Base-by-base conservation (phyloP, 2,888 invertebrate genomes). In the Calameuta filiformis region DNA sequence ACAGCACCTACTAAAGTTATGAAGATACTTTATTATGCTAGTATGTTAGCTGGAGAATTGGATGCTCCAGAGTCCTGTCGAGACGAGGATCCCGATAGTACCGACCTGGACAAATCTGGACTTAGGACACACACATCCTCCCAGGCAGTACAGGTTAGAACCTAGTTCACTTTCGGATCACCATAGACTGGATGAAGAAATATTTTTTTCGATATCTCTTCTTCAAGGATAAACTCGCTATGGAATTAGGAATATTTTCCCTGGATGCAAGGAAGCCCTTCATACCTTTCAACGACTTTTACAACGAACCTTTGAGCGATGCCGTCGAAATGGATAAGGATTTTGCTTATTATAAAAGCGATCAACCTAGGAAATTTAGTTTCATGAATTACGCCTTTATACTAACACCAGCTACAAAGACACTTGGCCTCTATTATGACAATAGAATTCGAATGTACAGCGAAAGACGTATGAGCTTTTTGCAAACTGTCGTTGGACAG, bases 371-470 rank as follows among this genome's bases (percentile, higher is more conserved):
- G 89, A 96, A 96, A 92, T 97, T 97, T 92, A 96, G 97, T 87
- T 98, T 98, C 92, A 96, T 98, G 94, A 94, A 95, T 87, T 97
- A 97, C 89, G 96, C 97, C 73, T 98, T 98, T 92, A 96, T 98
- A 83, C 92, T 98, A 81, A 98, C 97, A 40, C 97, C 98, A 15
- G 97, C 98, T 12, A 97, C 97, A 11, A 98, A 98, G 92, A 97
- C 97, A 4, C 94, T 97, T 84, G 97, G 97, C 0, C 93, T 98
- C 82, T 98, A 98, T 92, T 98, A 97, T 90, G 98, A 98, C 92
- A 98, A 98, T 92, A 94, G 98, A 78, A 97, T 98, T 91, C 94
- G 98, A 77, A 98, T 98, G 98, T 97, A 97, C 92, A 97, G 96
- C 81, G 98, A 98, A 92, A 93, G 98, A 75, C 94, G 98, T 83